Percentiles rank a stretch among this genome's conserved stretches.
Evolutionary conservation across 2,113 vertebrate species (phyloP).

Genomic region (Andinoacara biseriatus): DNA sequence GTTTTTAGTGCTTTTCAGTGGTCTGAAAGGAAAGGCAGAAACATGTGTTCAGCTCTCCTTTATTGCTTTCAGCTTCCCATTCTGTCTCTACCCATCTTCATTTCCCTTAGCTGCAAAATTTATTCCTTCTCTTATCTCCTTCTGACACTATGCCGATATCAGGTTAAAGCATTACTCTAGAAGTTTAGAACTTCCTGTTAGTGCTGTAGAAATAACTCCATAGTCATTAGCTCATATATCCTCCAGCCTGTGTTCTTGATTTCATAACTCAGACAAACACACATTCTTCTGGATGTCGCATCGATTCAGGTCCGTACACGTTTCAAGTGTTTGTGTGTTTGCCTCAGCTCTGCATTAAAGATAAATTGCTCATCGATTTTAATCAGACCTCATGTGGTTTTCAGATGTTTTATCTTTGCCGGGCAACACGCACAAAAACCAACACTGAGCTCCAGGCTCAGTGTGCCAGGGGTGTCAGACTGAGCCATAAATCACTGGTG

Average conservation of each 20-base stretch:
- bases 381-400: conserved; percentile 60
- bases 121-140: conserved; percentile 21
- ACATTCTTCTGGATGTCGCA: not conserved
- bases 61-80: not conserved
- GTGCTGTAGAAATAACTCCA: not conserved
- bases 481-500: conserved; percentile 66
- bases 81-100: conserved; percentile 9
- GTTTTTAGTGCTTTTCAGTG: conserved; percentile 27
- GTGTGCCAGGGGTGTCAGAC: conserved; percentile 63
- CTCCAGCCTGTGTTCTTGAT: not conserved
- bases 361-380: conserved; percentile 56
- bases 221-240: not conserved
- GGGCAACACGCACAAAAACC: conserved; percentile 11
- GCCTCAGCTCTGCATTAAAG: conserved; percentile 18
- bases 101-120: conserved; percentile 23
- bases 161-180: not conserved
- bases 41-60: not conserved
- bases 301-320: conserved; percentile 2
- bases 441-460: not conserved
- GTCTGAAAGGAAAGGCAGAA: not conserved
- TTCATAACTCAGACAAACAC: conserved; percentile 23
- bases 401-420: conserved; percentile 50
- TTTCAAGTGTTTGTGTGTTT: not conserved
- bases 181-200: not conserved
- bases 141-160: conserved; percentile 3